Evolutionary conservation across 2,888 invertebrate species (phyloP).

Genomic region (Dryomyza anilis): DNA sequence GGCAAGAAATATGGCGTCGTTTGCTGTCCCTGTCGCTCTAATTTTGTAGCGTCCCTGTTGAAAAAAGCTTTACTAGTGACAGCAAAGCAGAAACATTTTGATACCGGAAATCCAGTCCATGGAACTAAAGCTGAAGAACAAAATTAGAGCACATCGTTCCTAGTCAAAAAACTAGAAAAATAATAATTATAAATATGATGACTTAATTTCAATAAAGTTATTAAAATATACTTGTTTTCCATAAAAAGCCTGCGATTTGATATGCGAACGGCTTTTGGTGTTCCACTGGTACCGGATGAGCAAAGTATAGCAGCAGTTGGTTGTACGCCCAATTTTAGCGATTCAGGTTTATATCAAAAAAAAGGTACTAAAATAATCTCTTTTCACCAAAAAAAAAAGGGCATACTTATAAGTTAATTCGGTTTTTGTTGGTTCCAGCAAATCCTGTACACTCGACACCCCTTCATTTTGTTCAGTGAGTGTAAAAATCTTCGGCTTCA

Average conservation of each 20-base stretch:
- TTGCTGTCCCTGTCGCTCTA: too few relatives aligned
- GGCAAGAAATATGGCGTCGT: too few relatives aligned
- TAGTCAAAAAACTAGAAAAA: background rate
- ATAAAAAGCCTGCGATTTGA: background rate
- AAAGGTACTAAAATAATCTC: background rate
- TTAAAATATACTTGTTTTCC: background rate
- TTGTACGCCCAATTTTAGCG: slow-evolving; percentile 30
- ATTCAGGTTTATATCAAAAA: too few relatives aligned
- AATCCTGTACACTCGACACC: slow-evolving; percentile 27
- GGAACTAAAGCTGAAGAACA: background rate
- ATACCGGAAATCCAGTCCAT: slow-evolving; percentile 12
- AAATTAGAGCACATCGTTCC: background rate
- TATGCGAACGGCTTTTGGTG: slow-evolving; percentile 47
- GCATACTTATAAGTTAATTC: slow-evolving; percentile 31
- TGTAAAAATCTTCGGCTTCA: slow-evolving; percentile 31
- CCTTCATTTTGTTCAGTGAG: slow-evolving; percentile 29
- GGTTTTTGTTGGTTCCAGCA: slow-evolving; percentile 27
- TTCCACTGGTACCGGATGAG: slow-evolving; percentile 52
- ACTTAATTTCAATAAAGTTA: too few relatives aligned
- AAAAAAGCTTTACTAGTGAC: too few relatives aligned
- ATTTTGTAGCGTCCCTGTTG: too few relatives aligned
- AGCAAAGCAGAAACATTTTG: background rate
- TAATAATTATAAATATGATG: background rate
- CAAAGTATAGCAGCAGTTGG: slow-evolving; percentile 48
- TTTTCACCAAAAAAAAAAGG: too few relatives aligned